phyloP scores from a whole-genome alignment of 2,113 vertebrate species.

The Pica pica region DNA sequence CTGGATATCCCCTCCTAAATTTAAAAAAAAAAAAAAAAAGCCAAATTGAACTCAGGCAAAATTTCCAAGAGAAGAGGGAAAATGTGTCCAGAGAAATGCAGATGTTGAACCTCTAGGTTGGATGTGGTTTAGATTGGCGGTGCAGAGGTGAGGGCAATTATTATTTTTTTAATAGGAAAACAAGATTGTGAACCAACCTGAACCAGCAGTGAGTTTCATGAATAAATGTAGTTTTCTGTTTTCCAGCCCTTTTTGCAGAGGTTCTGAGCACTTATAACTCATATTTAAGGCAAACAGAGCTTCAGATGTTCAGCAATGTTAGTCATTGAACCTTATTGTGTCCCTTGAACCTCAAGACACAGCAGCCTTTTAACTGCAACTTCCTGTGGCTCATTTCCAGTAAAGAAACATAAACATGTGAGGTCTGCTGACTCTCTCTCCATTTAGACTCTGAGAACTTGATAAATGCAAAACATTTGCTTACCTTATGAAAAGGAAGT shows the following conservation, averaged over 20 bases:
- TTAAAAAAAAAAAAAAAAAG: background rate
- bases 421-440: slow-evolving; percentile 51
- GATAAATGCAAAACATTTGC: slow-evolving; percentile 64
- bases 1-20: background rate
- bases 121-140: background rate
- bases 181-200: background rate
- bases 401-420: slow-evolving; percentile 60
- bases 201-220: background rate
- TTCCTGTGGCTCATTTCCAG: slow-evolving; percentile 57
- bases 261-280: background rate
- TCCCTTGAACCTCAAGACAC: slow-evolving; percentile 35
- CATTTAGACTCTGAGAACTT: slow-evolving; percentile 56
- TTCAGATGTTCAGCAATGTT: background rate
- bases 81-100: background rate
- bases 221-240: background rate
- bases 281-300: background rate
- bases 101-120: background rate
- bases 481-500: slow-evolving; percentile 58
- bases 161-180: background rate
- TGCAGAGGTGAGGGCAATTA: background rate
- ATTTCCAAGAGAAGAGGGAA: background rate
- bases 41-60: background rate
- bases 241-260: background rate
- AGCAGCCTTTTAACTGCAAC: slow-evolving; percentile 51
- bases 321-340: background rate